phyloP scores from a whole-genome alignment of 1,140 invertebrate species.

The Episyrphus balteatus region DNA sequence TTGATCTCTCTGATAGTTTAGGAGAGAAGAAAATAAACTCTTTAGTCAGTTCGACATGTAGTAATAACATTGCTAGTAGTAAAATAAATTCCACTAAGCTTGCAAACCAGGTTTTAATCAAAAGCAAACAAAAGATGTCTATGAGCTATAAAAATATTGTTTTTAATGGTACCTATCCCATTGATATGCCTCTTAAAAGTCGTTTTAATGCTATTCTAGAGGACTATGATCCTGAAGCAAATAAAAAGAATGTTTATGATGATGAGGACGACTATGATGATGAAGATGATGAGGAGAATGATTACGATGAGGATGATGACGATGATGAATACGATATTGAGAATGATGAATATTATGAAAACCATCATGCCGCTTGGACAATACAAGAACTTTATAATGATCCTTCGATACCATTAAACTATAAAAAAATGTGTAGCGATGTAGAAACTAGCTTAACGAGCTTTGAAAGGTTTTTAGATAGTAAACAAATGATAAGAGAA shows the following conservation, averaged over 20 bases:
- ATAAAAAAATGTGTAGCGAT: constrained; percentile 34
- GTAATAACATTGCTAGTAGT: too few relatives aligned
- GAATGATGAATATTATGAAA: constrained; percentile 14
- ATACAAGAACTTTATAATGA: constrained; percentile 32
- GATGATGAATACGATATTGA: constrained; percentile 15
- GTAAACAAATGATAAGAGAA: constrained; percentile 13
- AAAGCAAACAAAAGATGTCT: too few relatives aligned
- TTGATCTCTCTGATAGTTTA: too few relatives aligned
- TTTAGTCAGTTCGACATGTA: too few relatives aligned
- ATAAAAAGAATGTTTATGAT: constrained; percentile 25
- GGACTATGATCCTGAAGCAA: constrained; percentile 28
- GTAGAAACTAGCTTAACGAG: constrained; percentile 29
- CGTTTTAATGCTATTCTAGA: constrained; percentile 5
- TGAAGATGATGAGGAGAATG: constrained; percentile 15
- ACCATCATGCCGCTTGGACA: constrained; percentile 27
- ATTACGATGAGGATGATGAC: constrained; percentile 7
- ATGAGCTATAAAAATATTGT: constrained; percentile 35
- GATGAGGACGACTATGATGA: constrained; percentile 25
- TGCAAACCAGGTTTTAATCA: too few relatives aligned
- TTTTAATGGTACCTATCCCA: constrained; percentile 72
- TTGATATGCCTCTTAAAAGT: constrained; percentile 47
- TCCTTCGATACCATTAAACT: constrained; percentile 29
- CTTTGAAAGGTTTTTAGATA: constrained; percentile 29
- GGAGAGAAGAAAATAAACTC: too few relatives aligned
- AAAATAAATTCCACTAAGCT: too few relatives aligned